Conservation (phyloP, 2,113 vertebrate genomes). For the Stigmatopora argus region DNA sequence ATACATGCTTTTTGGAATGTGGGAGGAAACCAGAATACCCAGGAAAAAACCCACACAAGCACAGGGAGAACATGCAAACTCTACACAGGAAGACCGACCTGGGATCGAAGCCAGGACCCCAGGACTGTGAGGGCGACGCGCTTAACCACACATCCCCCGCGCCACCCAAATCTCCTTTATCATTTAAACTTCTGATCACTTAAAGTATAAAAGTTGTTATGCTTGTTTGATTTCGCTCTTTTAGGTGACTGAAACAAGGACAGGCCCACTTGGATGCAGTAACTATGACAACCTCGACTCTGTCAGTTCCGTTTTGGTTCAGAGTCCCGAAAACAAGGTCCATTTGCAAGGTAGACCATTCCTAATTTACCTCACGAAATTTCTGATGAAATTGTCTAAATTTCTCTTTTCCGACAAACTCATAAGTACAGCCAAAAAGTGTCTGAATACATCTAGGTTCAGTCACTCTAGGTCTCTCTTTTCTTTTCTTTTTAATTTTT, state of each 20-base stretch:
- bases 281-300: conserved; percentile 85
- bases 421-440: conserved; percentile 46
- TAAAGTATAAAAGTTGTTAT: conserved; percentile 38
- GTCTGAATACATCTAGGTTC: conserved; percentile 63
- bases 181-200: not conserved
- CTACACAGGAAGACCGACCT: no score
- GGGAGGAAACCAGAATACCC: no score
- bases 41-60: no score
- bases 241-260: conserved; percentile 81
- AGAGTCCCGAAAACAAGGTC: conserved; percentile 82
- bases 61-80: no score
- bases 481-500: conserved; percentile 14
- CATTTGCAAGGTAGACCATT: conserved; percentile 77
- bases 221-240: conserved; percentile 38
- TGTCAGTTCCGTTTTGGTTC: conserved; percentile 82
- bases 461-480: conserved; percentile 51
- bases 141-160: no score
- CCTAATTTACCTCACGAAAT: conserved; percentile 66
- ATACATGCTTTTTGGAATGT: no score
- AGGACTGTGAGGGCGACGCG: no score
- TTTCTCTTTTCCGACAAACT: conserved; percentile 52
- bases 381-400: conserved; percentile 68
- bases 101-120: no score
- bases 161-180: conserved; percentile 20
- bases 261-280: conserved; percentile 80